Evolutionary conservation across 2,113 vertebrate genomes (phyloP), one percentile per base, ranked within the genome.

Genomic region (Bagarius yarrelli): DNA sequence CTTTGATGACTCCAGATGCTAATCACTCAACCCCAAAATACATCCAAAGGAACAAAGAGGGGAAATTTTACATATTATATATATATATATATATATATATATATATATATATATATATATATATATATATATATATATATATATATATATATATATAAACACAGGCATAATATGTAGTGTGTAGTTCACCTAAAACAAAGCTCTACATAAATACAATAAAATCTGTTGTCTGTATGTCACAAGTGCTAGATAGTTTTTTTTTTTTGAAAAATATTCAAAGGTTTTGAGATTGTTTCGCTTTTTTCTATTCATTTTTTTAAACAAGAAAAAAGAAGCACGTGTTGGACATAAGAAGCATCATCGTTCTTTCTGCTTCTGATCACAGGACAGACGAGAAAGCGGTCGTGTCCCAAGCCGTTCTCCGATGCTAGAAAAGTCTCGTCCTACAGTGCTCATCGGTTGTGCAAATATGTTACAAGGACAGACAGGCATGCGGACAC

Each of bases 141-240:
- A 23, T 40, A 23, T 47, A 25, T 47, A 25, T 70, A 14, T 66
- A 23, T 66, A 9, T 40, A 53, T 30, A 55, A 6, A 87, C 89
- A 90, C 89, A 90, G 90, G 91, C 90, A 87, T 90, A 88, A 88
- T 89, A 85, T 88, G 89, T 87, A 88, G 92, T 80, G 90, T 47
- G 86, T 85, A 90, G 89, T 89, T 86, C 85, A 92, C 92, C 91
- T 88, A 90, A 91, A 95, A 94, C 92, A 93, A 91, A 78, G 89
- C 93, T 94, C 92, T 95, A 95, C 94, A 93, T 94, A 95, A 95
- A 95, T 95, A 96, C 95, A 94, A 94, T 90, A 87, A 91, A 93
- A 89, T 91, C 90, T 91, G 91, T 92, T 85, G 89, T 90, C 86
- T 93, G 93, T 92, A 90, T 93, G 92, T 93, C 94, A 95, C 93